Evolutionary conservation across 2,888 invertebrate species (phyloP).

Genomic region (Brachyopa scutellaris): DNA sequence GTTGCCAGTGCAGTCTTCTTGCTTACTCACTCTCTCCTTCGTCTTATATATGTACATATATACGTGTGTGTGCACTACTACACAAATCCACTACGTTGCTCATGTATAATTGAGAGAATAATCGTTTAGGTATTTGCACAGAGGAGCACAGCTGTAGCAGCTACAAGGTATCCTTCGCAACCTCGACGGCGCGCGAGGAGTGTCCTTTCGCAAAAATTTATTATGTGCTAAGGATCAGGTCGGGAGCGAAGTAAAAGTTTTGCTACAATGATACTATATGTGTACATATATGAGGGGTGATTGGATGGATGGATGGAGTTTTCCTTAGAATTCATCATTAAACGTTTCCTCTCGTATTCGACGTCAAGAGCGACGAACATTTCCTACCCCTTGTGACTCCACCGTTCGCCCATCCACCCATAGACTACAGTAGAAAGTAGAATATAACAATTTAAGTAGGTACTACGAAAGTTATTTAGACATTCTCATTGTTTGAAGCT

Average conservation of each 20-base stretch:
- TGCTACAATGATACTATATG: slow-evolving; percentile 58
- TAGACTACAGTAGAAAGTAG: slow-evolving; percentile 30
- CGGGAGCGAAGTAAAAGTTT: slow-evolving; percentile 48
- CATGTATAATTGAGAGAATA: slow-evolving; percentile 70
- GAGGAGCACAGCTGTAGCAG: neutral
- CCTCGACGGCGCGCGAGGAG: slow-evolving; percentile 9
- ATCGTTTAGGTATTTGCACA: slow-evolving; percentile 68
- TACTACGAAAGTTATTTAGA: slow-evolving; percentile 62
- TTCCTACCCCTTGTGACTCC: slow-evolving; percentile 31
- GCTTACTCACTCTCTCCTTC: neutral
- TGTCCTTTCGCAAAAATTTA: slow-evolving; percentile 64
- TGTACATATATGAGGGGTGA: neutral
- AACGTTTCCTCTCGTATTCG: slow-evolving; percentile 60
- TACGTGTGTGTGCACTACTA: slow-evolving; percentile 56
- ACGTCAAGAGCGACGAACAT: slow-evolving; percentile 37
- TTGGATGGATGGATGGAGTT: slow-evolving; percentile 2
- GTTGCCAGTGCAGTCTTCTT: slow-evolving; percentile 9
- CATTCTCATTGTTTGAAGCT: slow-evolving; percentile 66
- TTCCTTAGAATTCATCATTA: slow-evolving; percentile 71
- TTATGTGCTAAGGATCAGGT: slow-evolving; percentile 66
- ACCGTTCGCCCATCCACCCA: too few relatives aligned
- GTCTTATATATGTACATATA: slow-evolving; percentile 19
- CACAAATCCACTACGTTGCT: slow-evolving; percentile 39
- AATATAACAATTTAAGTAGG: slow-evolving; percentile 67
- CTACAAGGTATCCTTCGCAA: slow-evolving; percentile 28